phyloP scores from a whole-genome alignment of 2,797 vertebrate genomes.

The Halcyon leucocephala region DNA sequence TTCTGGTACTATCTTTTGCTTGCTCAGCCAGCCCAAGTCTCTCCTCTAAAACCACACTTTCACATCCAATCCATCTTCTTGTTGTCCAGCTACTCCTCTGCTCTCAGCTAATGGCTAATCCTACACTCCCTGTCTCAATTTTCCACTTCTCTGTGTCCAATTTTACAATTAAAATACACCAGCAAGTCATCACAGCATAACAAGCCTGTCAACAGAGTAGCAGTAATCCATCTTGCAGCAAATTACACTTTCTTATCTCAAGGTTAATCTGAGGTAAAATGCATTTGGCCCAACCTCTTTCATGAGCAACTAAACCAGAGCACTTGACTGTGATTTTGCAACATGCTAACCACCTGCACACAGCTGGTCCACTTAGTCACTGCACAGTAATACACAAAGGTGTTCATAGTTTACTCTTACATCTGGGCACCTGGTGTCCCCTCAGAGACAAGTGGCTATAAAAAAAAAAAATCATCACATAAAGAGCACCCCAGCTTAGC shows the following conservation, averaged over 20 bases:
- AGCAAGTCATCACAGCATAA: neutral
- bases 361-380: neutral
- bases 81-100: neutral
- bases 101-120: neutral
- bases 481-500: neutral
- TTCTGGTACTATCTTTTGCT: neutral
- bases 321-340: neutral
- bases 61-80: neutral
- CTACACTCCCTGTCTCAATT: neutral
- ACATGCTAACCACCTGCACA: neutral
- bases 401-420: neutral
- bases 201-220: neutral
- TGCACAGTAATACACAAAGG: neutral
- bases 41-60: neutral
- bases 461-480: neutral
- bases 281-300: neutral
- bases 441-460: neutral
- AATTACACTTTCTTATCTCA: slow-evolving; percentile 7
- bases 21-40: neutral
- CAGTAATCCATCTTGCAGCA: slow-evolving; percentile 15
- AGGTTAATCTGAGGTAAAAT: slow-evolving; percentile 39
- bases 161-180: slow-evolving; percentile 22
- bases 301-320: neutral
- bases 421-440: neutral
- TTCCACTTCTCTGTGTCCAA: neutral